Evolutionary conservation across 2,797 vertebrate species (phyloP), one percentile per base, ranked within the genome.

Genomic region (Crocodylus rhombifer): DNA sequence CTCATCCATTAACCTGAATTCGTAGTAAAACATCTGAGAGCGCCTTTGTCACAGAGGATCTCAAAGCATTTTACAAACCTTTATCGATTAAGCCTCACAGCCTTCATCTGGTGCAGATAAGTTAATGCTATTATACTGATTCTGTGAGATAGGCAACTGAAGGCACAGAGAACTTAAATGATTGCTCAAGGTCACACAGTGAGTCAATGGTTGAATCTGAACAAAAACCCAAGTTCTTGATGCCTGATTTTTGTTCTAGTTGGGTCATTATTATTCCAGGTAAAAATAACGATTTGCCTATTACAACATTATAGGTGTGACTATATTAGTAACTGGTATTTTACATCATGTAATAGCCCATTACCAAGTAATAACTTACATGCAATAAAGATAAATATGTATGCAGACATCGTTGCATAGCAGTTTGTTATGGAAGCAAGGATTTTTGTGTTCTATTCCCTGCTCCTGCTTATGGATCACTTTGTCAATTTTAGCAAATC

Each of bases 31-130:
- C 21, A 60, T 89, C 93, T 83, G 61, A 60, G 80, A 69, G 25
- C 10, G 8, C 21, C 42, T 62, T 82, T 77, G 81, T 88, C 85
- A 57, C 60, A 80, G 74, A 89, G 42, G 18, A 88, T 81, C 71
- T 91, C n/a, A 14, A 75, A 89, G 83, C 87, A 81, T 94, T 94
- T 94, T 87, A 96, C 85, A 91, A 91, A 91, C 89, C 90, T 92
- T 75, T 92, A 97, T 96, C 81, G 95, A 95, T 95, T 97, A 95
- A 88, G 77, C 93, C 93, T 97, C 94, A 95, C 94, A 95, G 87
- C 79, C 82, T 91, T 88, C 91, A 89, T 79, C 87, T 91, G 93
- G 95, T 90, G 88, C 77, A 95, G 96, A 92, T 90, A 94, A 91
- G 83, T 93, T 89, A 94, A 92, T 91, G 91, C 82, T 21, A 83